Evolutionary conservation across 2,113 vertebrate species (phyloP), one percentile per base, ranked within the genome.

Genomic region (Orientallactaga bullata): DNA sequence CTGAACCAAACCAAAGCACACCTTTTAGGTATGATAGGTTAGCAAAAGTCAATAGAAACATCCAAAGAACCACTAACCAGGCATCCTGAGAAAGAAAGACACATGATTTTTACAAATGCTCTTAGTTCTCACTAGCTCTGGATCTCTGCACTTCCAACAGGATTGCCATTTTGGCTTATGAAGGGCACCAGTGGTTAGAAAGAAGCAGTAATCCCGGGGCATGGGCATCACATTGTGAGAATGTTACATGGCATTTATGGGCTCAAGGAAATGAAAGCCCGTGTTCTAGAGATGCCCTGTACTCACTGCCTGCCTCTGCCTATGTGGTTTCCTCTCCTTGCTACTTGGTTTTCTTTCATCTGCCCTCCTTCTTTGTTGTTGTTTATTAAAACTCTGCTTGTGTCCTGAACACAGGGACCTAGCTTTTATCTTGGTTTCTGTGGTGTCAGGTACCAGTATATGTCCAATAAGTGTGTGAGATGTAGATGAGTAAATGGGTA

Each of bases 1-100:
- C 2, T n/a, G 65, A 93, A 61, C 13, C 68, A 81, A 74, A 90
- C 2, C 68, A 90, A 86, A 91, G 35, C 24, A 17, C 6, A 39
- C 35, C 39, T 84, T 81, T 61, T 90, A 71, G 65, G 85, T 85
- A 68, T 63, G 58, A 37, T n/a, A 76, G 87, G 13, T 30, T 80
- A 23, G 39, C 60, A 63, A 80, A 35, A 89, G 73, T 82, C 7
- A 72, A 9, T n/a, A 26, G 60, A 69, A 83, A 83, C 35, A 71
- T 32, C 51, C 17, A 84, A 76, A 3, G 61, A 77, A n/a, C 55
- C 83, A 69, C 32, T 82, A 85, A 39, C 2, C 1, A 82, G 47
- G 76, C 63, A 76, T 5, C 16, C 47, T 18, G 42, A 47, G 42
- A 47, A 30, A 93, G 63, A 89, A 51, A 65, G 12, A 51, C 87